Evolutionary conservation across 2,797 vertebrate genomes (phyloP), one percentile per base, ranked within the genome.

Genomic region (Clarias laeviceps): DNA sequence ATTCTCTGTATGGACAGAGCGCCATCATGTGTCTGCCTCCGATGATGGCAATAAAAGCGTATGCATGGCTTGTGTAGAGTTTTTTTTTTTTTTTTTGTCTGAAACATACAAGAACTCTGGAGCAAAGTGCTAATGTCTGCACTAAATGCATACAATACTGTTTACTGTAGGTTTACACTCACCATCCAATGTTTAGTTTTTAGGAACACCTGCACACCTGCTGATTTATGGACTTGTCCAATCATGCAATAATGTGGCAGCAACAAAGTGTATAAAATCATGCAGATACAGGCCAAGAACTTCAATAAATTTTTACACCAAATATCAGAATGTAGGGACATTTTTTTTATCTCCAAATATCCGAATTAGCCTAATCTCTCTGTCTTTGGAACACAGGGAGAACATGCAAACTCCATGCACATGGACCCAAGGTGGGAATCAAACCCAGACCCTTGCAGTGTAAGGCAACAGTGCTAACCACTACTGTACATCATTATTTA

Each of bases 11-110:
- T 78, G 32, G 27, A 68, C 29, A 80, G 27, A 64, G 68, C 84
- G 78, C 84, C 84, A 80, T 85, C 84, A 73, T 5, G 77, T 72
- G 84, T 64, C 37, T 68, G 1, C 0, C 17, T 56, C 0, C 8
- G 50, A 1, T 62, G 5, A 3, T 37, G 32, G 20, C 20, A 79
- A n/a, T 62, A 61, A 61, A 57, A 32, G 17, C 45, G 12, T 17
- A 56, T 1, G 4, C 18, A 76, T 18, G n/a, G 8, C 56, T 56
- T 54, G 45, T 4, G 6, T 57, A 4, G 17, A 56, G 17, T 4
- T 20, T 64, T 27, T 6, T 40, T n/a, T 4, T 20, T 64, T 27
- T 6, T 40, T 40, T 40, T 40, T 40, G 40, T 64, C 5, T 72
- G 5, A 14, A 45, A 45, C 24, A 74, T 27, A 29, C 14, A 74